Conservation (phyloP, 2,888 invertebrate genomes). For the Ctena decussata region DNA sequence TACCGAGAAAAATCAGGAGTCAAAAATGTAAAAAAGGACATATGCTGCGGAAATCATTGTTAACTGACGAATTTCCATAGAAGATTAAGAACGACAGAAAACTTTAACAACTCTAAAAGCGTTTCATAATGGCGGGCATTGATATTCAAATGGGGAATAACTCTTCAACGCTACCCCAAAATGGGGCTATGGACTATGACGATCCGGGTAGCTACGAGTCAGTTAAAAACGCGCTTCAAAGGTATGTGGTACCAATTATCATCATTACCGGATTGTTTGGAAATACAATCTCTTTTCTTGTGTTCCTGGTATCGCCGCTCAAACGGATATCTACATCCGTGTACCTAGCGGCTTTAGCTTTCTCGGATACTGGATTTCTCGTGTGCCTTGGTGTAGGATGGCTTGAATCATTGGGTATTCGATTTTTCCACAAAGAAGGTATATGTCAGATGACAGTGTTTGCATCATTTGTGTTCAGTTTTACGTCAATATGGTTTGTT, state of each 20-base stretch:
- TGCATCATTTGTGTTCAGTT: conserved; percentile 75
- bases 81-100: too few relatives aligned
- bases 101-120: too few relatives aligned
- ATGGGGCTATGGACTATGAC: background rate
- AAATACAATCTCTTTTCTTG: conserved; percentile 73
- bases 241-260: conserved; percentile 73
- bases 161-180: background rate
- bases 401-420: conserved; percentile 70
- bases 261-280: conserved; percentile 74
- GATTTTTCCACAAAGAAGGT: conserved; percentile 69
- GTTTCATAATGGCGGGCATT: background rate
- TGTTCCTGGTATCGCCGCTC: conserved; percentile 72
- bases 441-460: conserved; percentile 76
- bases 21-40: too few relatives aligned
- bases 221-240: conserved; percentile 86
- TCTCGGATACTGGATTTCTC: conserved; percentile 76
- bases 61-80: too few relatives aligned
- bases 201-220: conserved; percentile 15
- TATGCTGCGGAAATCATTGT: too few relatives aligned
- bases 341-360: conserved; percentile 73
- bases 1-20: too few relatives aligned
- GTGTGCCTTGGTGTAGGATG: conserved; percentile 72
- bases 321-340: conserved; percentile 73
- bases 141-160: background rate
- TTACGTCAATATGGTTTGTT: conserved; percentile 79